Evolutionary conservation across 2,888 invertebrate genomes (phyloP).

Genomic region (Andrena dorsata): DNA sequence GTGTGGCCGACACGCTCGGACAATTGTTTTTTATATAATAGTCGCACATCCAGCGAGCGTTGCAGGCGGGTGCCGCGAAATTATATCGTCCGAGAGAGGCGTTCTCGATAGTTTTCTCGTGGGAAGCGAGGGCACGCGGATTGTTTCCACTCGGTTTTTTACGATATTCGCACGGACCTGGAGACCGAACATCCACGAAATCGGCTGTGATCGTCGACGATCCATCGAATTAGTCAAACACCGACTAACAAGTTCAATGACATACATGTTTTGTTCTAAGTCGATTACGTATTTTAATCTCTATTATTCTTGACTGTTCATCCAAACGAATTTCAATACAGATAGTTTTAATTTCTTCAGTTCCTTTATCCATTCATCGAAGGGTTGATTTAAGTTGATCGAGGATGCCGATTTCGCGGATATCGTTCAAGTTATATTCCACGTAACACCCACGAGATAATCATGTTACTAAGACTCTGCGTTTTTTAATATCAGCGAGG

Average conservation of each 20-base stretch:
- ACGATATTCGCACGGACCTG: slow-evolving; percentile 73
- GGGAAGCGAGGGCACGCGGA: slow-evolving; percentile 52
- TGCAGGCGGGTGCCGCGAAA: slow-evolving; percentile 39
- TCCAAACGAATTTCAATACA: not conserved
- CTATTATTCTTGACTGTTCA: not conserved
- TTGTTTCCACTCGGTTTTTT: slow-evolving; percentile 67
- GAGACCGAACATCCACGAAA: slow-evolving; percentile 65
- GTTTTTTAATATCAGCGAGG: slow-evolving; percentile 84
- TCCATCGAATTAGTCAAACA: not conserved
- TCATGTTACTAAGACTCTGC: slow-evolving; percentile 84
- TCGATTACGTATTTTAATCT: not conserved
- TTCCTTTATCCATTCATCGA: not conserved
- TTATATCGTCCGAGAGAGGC: slow-evolving; percentile 48
- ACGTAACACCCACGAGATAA: slow-evolving; percentile 82
- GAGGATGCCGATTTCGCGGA: slow-evolving; percentile 77
- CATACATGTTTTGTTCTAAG: no score
- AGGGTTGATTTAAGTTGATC: not conserved
- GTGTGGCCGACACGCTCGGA: slow-evolving; percentile 44
- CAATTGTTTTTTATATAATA: slow-evolving; percentile 67
- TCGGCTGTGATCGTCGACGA: slow-evolving; percentile 44
- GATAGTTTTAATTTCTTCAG: not conserved
- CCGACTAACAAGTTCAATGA: not conserved
- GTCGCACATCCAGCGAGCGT: slow-evolving; percentile 48
- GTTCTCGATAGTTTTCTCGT: slow-evolving; percentile 55
- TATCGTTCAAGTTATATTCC: slow-evolving; percentile 78